Base-by-base conservation (phyloP, 1,140 invertebrate genomes). In the Listronotus bonariensis region DNA sequence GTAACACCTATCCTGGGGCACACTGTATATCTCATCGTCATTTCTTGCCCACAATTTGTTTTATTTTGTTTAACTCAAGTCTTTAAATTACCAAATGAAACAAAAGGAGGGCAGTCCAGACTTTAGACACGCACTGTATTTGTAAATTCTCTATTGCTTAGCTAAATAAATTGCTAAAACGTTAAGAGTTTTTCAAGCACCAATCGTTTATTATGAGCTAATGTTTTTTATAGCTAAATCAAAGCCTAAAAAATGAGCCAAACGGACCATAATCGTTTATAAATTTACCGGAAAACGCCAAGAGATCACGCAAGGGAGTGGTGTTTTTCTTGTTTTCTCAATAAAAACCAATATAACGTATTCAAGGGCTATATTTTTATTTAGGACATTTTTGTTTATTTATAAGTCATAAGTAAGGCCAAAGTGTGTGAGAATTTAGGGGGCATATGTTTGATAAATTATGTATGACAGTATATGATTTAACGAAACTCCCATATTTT, bases 341-440 rank as follows among this genome's bases (percentile, higher is more conserved):
- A 43, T 15, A 43, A 43, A 43, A 14, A 15, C 41, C n/a, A 43
- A 26, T 20, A 48, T 48, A 48, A 48, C 18, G 45, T 12, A 48
- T 48, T 15, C 15, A 18, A 20, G 18, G 15, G 18, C 10, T 48
- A 18, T 48, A 48, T 48, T 48, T n/a, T 48, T 48, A 48, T 48
- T 48, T 18, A 48, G 18, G 11, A 10, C 18, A 26, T 20, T 12
- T 48, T 48, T 48, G 15, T 26, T 48, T 48, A 48, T 48, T 48
- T 17, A 48, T 48, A 48, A 20, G 10, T 9, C 17, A 48, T 12
- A 48, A 48, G 10, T 12, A 48, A 48, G 10, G 45, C 3, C 6
- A 48, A 48, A 48, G 26, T n/a, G 18, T 10, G 11, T 26, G 11
- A 15, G 8, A 43, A n/a, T 15, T 14, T 43, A 14, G 2, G 14